Evolutionary conservation across 2,888 invertebrate species (phyloP).

Genomic region (Volucella bombylans): DNA sequence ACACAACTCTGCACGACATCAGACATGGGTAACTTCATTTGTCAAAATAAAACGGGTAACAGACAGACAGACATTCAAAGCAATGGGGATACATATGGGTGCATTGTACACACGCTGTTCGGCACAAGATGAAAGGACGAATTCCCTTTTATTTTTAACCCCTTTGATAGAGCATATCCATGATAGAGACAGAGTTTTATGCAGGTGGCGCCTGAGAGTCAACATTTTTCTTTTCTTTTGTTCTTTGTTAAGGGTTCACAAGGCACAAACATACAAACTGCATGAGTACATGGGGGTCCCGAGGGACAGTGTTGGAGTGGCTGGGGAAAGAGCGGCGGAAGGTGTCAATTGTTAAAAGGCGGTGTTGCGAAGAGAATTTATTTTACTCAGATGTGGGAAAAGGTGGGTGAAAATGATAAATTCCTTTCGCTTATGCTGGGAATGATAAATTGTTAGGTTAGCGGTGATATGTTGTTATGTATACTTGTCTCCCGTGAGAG

Average conservation of each 20-base stretch:
- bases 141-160: slow-evolving; percentile 49
- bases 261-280: slow-evolving; percentile 2
- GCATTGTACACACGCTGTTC: slow-evolving; percentile 18
- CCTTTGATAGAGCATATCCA: slow-evolving; percentile 35
- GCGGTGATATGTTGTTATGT: slow-evolving; percentile 26
- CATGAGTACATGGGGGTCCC: slow-evolving; percentile 28
- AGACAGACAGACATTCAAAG: slow-evolving; percentile 43
- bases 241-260: slow-evolving; percentile 36
- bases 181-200: slow-evolving; percentile 12
- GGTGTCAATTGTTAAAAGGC: slow-evolving; percentile 32
- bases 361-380: slow-evolving; percentile 17
- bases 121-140: slow-evolving; percentile 11
- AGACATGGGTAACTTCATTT: slow-evolving; percentile 58
- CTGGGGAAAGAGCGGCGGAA: not conserved
- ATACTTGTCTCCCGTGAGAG: slow-evolving; percentile 12
- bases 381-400: slow-evolving; percentile 19
- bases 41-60: slow-evolving; percentile 65
- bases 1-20: slow-evolving; percentile 44
- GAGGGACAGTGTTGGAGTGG: not conserved
- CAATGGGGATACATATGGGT: slow-evolving; percentile 44
- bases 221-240: slow-evolving; percentile 29
- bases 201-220: slow-evolving; percentile 48
- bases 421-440: slow-evolving; percentile 42
- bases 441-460: slow-evolving; percentile 55
- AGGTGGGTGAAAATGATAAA: slow-evolving; percentile 51